Conservation (phyloP, 2,113 vertebrate species). For the Panthera tigris region DNA sequence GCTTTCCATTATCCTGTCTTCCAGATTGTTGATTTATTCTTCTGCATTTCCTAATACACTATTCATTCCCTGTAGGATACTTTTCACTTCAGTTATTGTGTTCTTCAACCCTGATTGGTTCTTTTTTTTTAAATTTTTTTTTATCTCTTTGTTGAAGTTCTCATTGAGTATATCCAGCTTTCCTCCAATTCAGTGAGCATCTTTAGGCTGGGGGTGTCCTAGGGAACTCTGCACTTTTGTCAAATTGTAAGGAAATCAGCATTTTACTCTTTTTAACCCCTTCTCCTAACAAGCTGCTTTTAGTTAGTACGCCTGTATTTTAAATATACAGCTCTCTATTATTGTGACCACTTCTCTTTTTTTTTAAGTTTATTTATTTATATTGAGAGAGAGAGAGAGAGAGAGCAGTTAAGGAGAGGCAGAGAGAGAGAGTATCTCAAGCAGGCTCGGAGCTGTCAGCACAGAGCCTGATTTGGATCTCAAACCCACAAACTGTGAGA, state of each 20-base stretch:
- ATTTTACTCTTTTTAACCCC: not conserved
- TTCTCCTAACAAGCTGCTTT: not conserved
- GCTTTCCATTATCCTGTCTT: not conserved
- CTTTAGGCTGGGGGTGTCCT: not conserved
- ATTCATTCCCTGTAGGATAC: not conserved
- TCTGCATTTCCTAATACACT: not conserved
- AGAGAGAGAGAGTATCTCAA: too few species aligned
- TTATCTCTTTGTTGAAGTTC: not conserved
- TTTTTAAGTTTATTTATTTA: too few species aligned
- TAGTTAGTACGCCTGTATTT: not conserved
- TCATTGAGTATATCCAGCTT: not conserved
- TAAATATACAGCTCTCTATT: not conserved
- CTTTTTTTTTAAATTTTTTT: not conserved
- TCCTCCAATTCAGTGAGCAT: not conserved
- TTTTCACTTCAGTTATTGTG: not conserved
- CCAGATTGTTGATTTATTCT: not conserved
- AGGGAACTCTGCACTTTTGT: not conserved
- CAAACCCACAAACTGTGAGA: too few species aligned
- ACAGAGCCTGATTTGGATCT: too few species aligned
- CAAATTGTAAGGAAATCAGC: not conserved
- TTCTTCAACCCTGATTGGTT: not conserved
- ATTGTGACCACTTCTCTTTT: not conserved
- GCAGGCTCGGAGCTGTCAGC: too few species aligned
- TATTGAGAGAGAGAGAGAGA: too few species aligned
- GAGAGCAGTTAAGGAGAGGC: too few species aligned